Percentiles rank a stretch among this genome's conserved stretches.
Conservation (phyloP, 2,888 invertebrate species). For the Tetropium fuscum region DNA sequence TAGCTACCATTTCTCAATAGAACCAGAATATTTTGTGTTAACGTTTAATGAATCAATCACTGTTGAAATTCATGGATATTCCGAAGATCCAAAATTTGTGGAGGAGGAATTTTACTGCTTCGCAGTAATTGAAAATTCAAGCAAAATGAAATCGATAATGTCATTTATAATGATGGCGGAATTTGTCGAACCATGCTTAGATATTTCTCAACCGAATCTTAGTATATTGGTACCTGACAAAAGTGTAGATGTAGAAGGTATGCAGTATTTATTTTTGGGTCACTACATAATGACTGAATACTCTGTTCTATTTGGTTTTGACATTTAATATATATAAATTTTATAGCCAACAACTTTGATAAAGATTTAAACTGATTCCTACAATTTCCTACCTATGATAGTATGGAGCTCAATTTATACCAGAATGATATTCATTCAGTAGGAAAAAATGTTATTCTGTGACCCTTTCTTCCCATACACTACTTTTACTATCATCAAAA, state of each 20-base stretch:
- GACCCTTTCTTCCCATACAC: no score
- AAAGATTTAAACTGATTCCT: no score
- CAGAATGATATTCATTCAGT: no score
- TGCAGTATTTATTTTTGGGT: conserved; percentile 43
- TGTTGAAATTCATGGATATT: conserved; percentile 40
- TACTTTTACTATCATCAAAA: no score
- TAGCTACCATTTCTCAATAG: conserved; percentile 67
- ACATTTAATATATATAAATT: no score
- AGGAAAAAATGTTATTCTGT: no score
- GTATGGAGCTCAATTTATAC: no score
- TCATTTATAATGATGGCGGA: conserved; percentile 68
- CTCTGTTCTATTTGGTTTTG: no score
- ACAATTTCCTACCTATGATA: no score
- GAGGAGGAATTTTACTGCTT: conserved; percentile 72
- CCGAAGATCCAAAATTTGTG: conserved; percentile 62
- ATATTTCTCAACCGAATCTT: conserved; percentile 67
- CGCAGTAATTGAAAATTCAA: conserved; percentile 69
- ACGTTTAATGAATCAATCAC: conserved; percentile 63
- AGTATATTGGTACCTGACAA: conserved; percentile 59
- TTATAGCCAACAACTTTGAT: no score
- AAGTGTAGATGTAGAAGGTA: conserved; percentile 16
- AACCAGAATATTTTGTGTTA: conserved; percentile 67
- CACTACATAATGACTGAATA: no score
- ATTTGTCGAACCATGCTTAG: conserved; percentile 72
- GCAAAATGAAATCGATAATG: conserved; percentile 69